Base-by-base conservation (phyloP, 2,113 vertebrate genomes). In the Cervus canadensis region DNA sequence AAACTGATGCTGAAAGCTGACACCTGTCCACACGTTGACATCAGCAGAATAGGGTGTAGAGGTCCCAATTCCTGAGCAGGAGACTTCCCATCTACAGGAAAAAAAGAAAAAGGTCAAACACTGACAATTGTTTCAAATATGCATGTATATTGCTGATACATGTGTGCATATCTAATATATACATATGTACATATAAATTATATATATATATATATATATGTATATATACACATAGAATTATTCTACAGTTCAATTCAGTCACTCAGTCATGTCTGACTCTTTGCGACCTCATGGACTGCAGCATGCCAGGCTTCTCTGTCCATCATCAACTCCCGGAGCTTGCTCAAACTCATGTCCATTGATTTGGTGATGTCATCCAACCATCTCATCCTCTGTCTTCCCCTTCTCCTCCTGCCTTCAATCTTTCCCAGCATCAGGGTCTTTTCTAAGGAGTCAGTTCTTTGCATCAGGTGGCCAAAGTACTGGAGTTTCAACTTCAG, bases 21-120 rank as follows among this genome's bases (percentile, higher is more conserved):
- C 3, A n/a, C 3, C 14, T 54, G 9, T 7, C 28, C 30, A 79
- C 2, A 28, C 1, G 19, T 0, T 13, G 12, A 19, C 45, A 52
- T 21, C 15, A 71, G 15, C 1, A 11, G 3, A 43, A 62, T 14
- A 7, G 14, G 15, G 8, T 16, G 40, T n/a, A 57, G 52, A 86
- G 82, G 25, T 2, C 23, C 19, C 9, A 10, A 13, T 9, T 50
- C 3, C 11, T 23, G 12, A 84, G 16, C 10, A 48, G 4, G 54
- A 71, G 64, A 25, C 4, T 45, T 52, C 33, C 33, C 9, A 62
- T 9, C n/a, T 74, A n/a, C 67, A 10, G 74, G 25, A 19, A 28
- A 60, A 56, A 89, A 91, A 43, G 19, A 52, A n/a, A n/a, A 45
- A 9, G 28, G 4, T 43, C 81, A 64, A 94, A 15, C 11, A 78